Base-by-base conservation (phyloP, 2,888 invertebrate species). In the Campaea margaritaria region DNA sequence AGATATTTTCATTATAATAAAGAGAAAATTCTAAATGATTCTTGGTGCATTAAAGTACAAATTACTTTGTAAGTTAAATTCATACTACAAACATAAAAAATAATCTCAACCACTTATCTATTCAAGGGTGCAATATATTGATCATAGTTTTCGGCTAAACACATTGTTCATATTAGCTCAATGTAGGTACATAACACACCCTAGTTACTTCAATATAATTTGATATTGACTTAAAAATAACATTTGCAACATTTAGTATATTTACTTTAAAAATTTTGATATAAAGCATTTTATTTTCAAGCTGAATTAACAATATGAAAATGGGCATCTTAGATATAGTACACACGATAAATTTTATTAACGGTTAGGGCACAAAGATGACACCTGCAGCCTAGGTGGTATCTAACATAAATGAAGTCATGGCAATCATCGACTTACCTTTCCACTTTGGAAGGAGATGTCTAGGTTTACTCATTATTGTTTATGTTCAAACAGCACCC, bases 21-120 rank as follows among this genome's bases (percentile, higher is more conserved):
- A 85, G 79, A 88, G 80, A 82, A 83, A 69, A 75, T 77, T 74
- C 78, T 84, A 81, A 87, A 87, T 78, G 50, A 87, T 79, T 74
- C 74, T 75, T 79, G 75, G 86, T 89, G 89, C 89, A 84, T 78
- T 71, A 71, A 79, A 80, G 63, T 81, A 82, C 73, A 75, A 81
- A 81, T 81, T 79, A 83, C 73, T 78, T 81, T 70, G 70, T 63
- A 58, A 51, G 75, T 74, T 68, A 76, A 67, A 69, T 72, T 67
- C 75, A 75, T 67, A 72, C 78, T 82, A 83, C 68, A 76, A 81
- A 78, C 74, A 83, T 77, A 81, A 69, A 82, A 85, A 83, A 82
- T 78, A 83, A 86, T 81, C 73, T 85, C 79, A 80, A 82, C 78
- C 74, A 77, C 77, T 81, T 66, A 71, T 63, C 75, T 79, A 83